These are phyloP conservation scores for Temnothorax longispinosus DNA, from an alignment of 1,140 invertebrate genomes.

Conservation along the genomic window DNA sequence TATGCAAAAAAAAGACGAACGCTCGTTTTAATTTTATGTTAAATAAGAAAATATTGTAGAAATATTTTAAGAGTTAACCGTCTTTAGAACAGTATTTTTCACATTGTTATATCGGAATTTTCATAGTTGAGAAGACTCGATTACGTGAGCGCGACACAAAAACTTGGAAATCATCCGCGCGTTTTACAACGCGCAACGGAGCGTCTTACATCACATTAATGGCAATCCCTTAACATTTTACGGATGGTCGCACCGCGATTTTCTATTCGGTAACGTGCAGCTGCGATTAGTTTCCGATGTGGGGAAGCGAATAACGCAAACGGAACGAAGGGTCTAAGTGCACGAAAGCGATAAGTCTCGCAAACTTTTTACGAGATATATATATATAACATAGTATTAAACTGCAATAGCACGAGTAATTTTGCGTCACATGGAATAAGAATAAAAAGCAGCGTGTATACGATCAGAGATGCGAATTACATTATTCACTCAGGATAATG, in stretches of 20 bases:
- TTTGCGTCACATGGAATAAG: neutral
- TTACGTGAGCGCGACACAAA: constrained; percentile 14
- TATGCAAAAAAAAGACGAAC: neutral
- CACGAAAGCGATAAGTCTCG: constrained; percentile 14
- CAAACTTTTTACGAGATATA: neutral
- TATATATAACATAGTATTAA: neutral
- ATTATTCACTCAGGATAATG: neutral
- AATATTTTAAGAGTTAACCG: neutral
- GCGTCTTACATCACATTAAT: constrained; percentile 55
- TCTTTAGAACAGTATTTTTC: neutral
- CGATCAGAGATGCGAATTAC: neutral
- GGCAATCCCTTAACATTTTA: constrained; percentile 55
- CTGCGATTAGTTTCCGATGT: constrained; percentile 25
- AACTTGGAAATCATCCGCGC: constrained; percentile 18
- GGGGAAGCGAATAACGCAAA: neutral
- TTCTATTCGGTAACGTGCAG: constrained; percentile 39
- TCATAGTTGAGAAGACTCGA: constrained; percentile 18
- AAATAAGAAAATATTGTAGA: neutral
- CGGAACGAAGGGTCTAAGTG: constrained; percentile 11
- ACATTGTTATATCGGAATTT: neutral
- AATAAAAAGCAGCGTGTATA: neutral
- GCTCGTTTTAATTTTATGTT: neutral
- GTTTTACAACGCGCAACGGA: constrained; percentile 41
- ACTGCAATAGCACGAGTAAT: constrained; percentile 1
- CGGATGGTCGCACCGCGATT: constrained; percentile 22